A percentile compares a stretch with the other conserved stretches of the same genome.
Evolutionary conservation across 2,797 vertebrate species (phyloP).

Genomic region (Thaleichthys pacificus): DNA sequence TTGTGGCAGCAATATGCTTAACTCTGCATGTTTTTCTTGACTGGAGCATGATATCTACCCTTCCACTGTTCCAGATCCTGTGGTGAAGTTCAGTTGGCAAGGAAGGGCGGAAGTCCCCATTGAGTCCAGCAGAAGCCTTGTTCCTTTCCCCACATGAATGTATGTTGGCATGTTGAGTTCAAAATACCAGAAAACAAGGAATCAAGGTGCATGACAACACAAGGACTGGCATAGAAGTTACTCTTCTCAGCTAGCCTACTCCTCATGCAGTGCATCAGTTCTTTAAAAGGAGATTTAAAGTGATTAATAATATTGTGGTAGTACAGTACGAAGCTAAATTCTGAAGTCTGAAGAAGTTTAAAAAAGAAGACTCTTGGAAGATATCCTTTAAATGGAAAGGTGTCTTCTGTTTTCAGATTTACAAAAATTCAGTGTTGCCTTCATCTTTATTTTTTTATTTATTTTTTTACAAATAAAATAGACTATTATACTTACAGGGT

Average conservation of each 20-base stretch:
- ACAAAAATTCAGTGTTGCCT: not conserved
- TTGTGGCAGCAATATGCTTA: slow-evolving; percentile 60
- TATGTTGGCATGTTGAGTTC: not conserved
- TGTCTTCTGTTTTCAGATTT: not conserved
- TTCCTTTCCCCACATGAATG: slow-evolving; percentile 28
- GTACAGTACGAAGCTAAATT: not conserved
- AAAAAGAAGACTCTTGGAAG: not conserved
- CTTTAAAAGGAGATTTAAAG: not conserved
- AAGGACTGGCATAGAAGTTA: not conserved
- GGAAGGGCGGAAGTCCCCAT: slow-evolving; percentile 71
- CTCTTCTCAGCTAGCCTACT: not conserved
- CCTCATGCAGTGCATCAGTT: not conserved
- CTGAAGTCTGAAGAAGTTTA: not conserved
- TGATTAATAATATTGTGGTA: not conserved
- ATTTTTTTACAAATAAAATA: not conserved
- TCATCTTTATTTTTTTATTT: not conserved
- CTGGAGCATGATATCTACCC: slow-evolving; percentile 17
- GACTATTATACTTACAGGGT: not conserved
- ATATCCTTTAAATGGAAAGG: not conserved
- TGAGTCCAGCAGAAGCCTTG: slow-evolving; percentile 71
- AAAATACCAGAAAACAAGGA: not conserved
- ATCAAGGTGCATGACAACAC: not conserved
- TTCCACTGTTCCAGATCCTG: slow-evolving; percentile 32
- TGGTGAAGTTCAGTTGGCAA: slow-evolving; percentile 60
- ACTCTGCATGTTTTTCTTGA: slow-evolving; percentile 54